These are phyloP conservation scores for Pelochelys cantorii DNA, from an alignment of 2,797 vertebrate genomes.

Conservation along the genomic window DNA sequence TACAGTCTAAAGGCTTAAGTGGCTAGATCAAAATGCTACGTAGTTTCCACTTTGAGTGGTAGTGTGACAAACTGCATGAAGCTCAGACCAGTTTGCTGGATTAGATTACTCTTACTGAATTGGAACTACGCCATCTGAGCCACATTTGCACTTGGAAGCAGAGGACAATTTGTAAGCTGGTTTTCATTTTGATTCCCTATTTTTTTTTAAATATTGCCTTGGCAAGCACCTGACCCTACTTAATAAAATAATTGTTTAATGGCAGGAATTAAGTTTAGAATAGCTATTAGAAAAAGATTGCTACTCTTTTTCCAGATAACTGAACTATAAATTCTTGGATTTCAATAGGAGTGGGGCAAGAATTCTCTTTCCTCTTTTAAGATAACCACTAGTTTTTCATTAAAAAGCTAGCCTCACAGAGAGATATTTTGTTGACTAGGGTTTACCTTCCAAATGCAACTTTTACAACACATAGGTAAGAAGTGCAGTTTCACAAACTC, in stretches of 20 bases:
- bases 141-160: not conserved
- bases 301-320: not conserved
- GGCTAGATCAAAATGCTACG: not conserved
- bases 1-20: constrained; percentile 20
- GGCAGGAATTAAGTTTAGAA: not conserved
- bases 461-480: not conserved
- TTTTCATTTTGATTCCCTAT: not conserved
- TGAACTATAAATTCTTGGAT: constrained; percentile 4
- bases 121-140: not conserved
- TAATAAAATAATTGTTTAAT: not conserved
- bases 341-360: constrained; percentile 1
- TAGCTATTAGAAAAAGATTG: not conserved
- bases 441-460: not conserved
- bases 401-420: not conserved
- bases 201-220: not conserved
- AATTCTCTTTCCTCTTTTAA: constrained; percentile 12
- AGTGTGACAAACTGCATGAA: not conserved
- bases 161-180: not conserved
- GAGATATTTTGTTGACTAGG: not conserved
- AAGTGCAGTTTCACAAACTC: not conserved
- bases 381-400: constrained; percentile 15
- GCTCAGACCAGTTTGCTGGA: not conserved
- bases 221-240: not conserved
- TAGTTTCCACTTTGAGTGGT: constrained; percentile 10
- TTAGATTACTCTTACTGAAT: not conserved